Percentiles rank a stretch among this genome's conserved stretches.
phyloP scores from a whole-genome alignment of 2,797 vertebrate species.

The Staurois parvus region DNA sequence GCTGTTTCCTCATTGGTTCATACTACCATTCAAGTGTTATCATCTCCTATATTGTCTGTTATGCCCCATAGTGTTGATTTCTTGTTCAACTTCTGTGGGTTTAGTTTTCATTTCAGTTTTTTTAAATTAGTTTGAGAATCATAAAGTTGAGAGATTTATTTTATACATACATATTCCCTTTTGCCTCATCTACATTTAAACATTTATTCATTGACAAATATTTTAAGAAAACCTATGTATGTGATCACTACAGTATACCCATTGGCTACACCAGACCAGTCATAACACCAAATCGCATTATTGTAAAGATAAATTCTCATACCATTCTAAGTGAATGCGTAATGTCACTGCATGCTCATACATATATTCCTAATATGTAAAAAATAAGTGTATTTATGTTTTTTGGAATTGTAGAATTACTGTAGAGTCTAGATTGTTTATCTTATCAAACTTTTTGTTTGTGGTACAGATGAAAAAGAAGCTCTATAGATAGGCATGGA shows the following conservation, averaged over 20 bases:
- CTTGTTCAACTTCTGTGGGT: slow-evolving; percentile 66
- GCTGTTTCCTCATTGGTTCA: slow-evolving; percentile 81
- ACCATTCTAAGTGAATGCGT: slow-evolving; percentile 34
- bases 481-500: neutral
- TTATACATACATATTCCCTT: neutral
- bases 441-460: slow-evolving; percentile 16
- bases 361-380: slow-evolving; percentile 38
- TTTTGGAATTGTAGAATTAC: slow-evolving; percentile 23
- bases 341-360: slow-evolving; percentile 35
- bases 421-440: slow-evolving; percentile 18
- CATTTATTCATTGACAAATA: slow-evolving; percentile 2
- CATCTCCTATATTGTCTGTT: slow-evolving; percentile 22
- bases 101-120: slow-evolving; percentile 62
- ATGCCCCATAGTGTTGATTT: slow-evolving; percentile 66
- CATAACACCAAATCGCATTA: neutral
- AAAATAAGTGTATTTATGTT: slow-evolving; percentile 36
- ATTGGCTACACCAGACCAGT: slow-evolving; percentile 19
- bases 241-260: slow-evolving; percentile 3
- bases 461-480: neutral
- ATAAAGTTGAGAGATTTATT: slow-evolving; percentile 7
- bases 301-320: slow-evolving; percentile 30
- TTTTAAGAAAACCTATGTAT: slow-evolving; percentile 6
- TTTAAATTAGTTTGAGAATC: slow-evolving; percentile 13
- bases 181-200: slow-evolving; percentile 1
- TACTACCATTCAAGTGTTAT: slow-evolving; percentile 64